Conservation (phyloP, 1,140 invertebrate genomes). For the Drosophila tani region DNA sequence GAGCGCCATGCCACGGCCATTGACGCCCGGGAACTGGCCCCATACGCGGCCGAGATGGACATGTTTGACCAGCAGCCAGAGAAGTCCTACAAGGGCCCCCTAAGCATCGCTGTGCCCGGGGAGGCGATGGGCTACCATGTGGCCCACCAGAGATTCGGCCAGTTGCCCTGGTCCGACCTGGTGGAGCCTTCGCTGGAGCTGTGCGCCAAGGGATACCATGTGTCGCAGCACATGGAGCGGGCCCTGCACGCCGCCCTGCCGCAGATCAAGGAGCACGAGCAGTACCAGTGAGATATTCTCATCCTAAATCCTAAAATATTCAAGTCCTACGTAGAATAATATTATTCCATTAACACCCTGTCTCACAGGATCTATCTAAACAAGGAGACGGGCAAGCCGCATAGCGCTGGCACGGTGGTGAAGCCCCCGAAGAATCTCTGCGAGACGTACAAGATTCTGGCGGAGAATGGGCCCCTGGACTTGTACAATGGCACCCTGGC, state of each 20-base stretch:
- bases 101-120: slow-evolving; percentile 95
- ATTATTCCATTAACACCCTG: neutral
- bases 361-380: slow-evolving; percentile 86
- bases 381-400: slow-evolving; percentile 86
- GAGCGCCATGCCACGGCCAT: slow-evolving; percentile 89
- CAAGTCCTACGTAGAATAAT: too few relatives aligned
- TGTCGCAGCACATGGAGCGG: slow-evolving; percentile 89
- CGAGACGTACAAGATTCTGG: slow-evolving; percentile 89
- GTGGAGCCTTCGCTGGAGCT: slow-evolving; percentile 91
- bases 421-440: slow-evolving; percentile 89
- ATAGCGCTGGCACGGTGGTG: slow-evolving; percentile 88
- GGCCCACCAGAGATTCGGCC: slow-evolving; percentile 92
- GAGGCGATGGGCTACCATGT: slow-evolving; percentile 95
- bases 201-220: slow-evolving; percentile 90
- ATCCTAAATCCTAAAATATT: too few relatives aligned
- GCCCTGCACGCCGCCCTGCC: slow-evolving; percentile 47
- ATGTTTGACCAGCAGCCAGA: slow-evolving; percentile 88
- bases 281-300: slow-evolving; percentile 46
- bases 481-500: slow-evolving; percentile 92
- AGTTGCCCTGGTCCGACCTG: slow-evolving; percentile 92
- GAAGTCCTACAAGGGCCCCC: slow-evolving; percentile 86
- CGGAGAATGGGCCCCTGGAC: slow-evolving; percentile 89
- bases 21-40: slow-evolving; percentile 93
- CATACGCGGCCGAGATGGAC: slow-evolving; percentile 87
- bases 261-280: slow-evolving; percentile 45